A percentile compares a stretch with the other conserved stretches of the same genome.
These are phyloP conservation scores for Amphiduros pacificus DNA, from an alignment of 2,888 invertebrate genomes.

Conservation along the genomic window DNA sequence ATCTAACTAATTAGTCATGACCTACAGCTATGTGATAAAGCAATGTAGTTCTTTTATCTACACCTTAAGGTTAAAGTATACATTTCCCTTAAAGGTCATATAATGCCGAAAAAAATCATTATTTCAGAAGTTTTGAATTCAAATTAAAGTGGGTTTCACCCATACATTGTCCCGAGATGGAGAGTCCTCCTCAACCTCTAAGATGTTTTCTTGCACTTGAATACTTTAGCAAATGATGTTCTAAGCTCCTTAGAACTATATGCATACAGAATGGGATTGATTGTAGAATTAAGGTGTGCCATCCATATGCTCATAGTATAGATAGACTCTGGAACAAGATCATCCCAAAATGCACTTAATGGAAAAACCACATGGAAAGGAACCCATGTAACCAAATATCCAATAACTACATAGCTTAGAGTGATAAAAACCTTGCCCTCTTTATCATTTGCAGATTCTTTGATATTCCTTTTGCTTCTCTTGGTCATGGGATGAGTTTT, in stretches of 20 bases:
- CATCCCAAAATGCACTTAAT: slow-evolving; percentile 23
- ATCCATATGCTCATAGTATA: slow-evolving; percentile 31
- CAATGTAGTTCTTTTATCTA: no score
- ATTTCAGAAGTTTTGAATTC: no score
- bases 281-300: slow-evolving; percentile 31
- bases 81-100: no score
- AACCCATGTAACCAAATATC: slow-evolving; percentile 30
- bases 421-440: slow-evolving; percentile 29
- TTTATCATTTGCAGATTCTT: slow-evolving; percentile 20
- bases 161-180: no score
- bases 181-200: no score
- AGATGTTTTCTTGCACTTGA: slow-evolving; percentile 17
- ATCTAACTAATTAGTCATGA: no score
- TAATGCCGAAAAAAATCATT: no score
- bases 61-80: no score
- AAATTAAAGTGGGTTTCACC: no score
- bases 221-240: slow-evolving; percentile 22
- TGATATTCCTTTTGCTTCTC: no score
- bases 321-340: slow-evolving; percentile 23
- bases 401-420: slow-evolving; percentile 27
- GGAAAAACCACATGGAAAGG: slow-evolving; percentile 34
- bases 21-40: no score
- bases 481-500: no score
- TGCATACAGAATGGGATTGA: slow-evolving; percentile 33
- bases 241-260: slow-evolving; percentile 26